These are phyloP conservation scores for Anseranas semipalmata DNA, from an alignment of 2,113 vertebrate genomes.

Conservation along the genomic window DNA sequence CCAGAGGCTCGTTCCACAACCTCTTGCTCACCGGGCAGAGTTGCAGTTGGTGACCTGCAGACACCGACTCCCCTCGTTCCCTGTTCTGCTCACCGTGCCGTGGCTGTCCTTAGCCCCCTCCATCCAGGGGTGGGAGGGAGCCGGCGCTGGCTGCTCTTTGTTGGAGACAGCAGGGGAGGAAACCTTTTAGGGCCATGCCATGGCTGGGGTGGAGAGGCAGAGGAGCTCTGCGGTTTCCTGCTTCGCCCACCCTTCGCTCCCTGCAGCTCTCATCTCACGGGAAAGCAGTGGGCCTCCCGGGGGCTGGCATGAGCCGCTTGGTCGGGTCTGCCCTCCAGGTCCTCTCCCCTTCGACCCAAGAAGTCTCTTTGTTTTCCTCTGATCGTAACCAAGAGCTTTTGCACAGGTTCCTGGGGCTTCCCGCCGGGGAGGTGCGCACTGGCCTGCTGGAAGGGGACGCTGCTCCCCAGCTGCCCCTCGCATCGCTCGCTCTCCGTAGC, in stretches of 20 bases:
- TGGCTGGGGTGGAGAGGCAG: not conserved
- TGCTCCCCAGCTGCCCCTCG: not conserved
- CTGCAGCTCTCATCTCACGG: not conserved
- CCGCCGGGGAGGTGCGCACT: not conserved
- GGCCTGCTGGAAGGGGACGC: not conserved
- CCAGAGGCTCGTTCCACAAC: not conserved
- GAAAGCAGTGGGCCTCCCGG: fast-evolving
- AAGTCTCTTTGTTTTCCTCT: not conserved
- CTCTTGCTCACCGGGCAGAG: not conserved
- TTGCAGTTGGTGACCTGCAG: not conserved
- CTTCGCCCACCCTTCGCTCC: not conserved
- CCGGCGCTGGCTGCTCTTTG: not conserved
- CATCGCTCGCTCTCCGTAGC: not conserved
- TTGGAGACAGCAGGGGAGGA: not conserved
- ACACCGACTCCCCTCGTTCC: not conserved
- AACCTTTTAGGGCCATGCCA: fast-evolving
- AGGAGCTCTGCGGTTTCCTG: not conserved
- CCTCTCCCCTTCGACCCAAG: not conserved
- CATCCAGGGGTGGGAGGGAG: not conserved
- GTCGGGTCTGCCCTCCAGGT: too few relatives aligned
- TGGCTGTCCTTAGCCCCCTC: fast-evolving
- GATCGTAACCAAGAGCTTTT: not conserved
- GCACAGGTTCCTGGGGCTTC: not conserved
- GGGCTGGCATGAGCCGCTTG: too few relatives aligned
- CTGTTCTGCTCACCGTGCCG: not conserved